These are phyloP conservation scores for Toxonevra muliebris DNA, from an alignment of 2,888 invertebrate genomes.

Conservation along the genomic window DNA sequence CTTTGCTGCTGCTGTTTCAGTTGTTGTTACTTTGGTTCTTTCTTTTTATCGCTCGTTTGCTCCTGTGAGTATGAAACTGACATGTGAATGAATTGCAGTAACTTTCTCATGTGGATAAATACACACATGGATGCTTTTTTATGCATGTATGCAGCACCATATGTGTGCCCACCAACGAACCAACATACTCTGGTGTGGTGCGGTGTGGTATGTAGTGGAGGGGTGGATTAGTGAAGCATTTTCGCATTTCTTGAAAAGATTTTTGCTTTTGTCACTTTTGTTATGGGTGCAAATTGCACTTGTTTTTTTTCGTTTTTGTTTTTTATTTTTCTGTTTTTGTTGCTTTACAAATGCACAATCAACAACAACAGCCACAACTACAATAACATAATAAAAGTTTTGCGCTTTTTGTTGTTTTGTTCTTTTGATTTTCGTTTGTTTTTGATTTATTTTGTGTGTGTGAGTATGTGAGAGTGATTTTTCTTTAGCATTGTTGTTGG, in stretches of 20 bases:
- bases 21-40: not conserved
- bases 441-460: constrained; percentile 1
- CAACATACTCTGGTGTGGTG: not conserved
- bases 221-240: not conserved
- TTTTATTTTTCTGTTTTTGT: too few species aligned
- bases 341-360: too few species aligned
- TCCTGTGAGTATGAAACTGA: constrained; percentile 37
- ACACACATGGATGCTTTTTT: not conserved
- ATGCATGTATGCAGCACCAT: not conserved
- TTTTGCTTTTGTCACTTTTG: constrained; percentile 13
- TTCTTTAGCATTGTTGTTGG: not conserved
- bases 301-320: constrained; percentile 5
- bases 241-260: not conserved
- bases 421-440: not conserved
- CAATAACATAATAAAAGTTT: not conserved
- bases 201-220: not conserved
- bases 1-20: not conserved
- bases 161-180: not conserved
- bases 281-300: constrained; percentile 22
- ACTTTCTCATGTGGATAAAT: constrained; percentile 14
- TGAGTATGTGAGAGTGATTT: not conserved
- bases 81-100: constrained; percentile 44
- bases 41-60: constrained; percentile 9
- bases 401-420: not conserved
- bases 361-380: too few species aligned